Conservation (phyloP, 2,888 invertebrate genomes). For the Leptarthrus brevirostris region DNA sequence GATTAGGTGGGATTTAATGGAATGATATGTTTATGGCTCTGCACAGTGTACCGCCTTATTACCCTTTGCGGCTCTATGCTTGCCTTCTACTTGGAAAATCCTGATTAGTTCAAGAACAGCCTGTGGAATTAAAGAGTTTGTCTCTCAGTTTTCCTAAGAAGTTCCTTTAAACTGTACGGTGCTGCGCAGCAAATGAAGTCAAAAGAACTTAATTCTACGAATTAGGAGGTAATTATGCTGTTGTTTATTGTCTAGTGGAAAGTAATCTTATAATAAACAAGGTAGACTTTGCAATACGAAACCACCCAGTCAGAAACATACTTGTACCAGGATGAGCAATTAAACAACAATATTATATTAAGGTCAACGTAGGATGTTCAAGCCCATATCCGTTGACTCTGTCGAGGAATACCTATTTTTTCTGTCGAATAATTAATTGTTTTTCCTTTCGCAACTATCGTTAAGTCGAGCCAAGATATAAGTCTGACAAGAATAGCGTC, state of each 20-base stretch:
- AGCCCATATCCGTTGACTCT: too few species aligned
- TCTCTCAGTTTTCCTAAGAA: background rate
- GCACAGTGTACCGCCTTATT: conserved; percentile 46
- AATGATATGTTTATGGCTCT: conserved; percentile 54
- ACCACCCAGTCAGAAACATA: too few species aligned
- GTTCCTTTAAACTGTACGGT: conserved; percentile 7
- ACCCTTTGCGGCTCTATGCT: conserved; percentile 31
- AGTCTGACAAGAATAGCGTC: too few species aligned
- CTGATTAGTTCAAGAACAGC: conserved; percentile 50
- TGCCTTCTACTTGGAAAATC: conserved; percentile 43
- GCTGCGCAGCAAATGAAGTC: background rate
- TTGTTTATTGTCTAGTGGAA: background rate
- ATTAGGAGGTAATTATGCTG: conserved; percentile 18
- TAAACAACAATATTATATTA: too few species aligned
- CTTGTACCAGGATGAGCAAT: too few species aligned
- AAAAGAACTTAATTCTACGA: conserved; percentile 13
- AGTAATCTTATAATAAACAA: too few species aligned
- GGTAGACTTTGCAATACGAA: too few species aligned
- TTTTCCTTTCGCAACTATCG: too few species aligned
- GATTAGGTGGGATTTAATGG: conserved; percentile 53
- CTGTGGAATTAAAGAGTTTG: conserved; percentile 10
- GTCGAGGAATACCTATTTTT: too few species aligned
- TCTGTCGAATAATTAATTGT: too few species aligned
- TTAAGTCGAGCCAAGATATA: too few species aligned
- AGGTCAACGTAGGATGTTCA: too few species aligned